Conservation (phyloP, 1,140 invertebrate genomes). For the Theocolax elegans region DNA sequence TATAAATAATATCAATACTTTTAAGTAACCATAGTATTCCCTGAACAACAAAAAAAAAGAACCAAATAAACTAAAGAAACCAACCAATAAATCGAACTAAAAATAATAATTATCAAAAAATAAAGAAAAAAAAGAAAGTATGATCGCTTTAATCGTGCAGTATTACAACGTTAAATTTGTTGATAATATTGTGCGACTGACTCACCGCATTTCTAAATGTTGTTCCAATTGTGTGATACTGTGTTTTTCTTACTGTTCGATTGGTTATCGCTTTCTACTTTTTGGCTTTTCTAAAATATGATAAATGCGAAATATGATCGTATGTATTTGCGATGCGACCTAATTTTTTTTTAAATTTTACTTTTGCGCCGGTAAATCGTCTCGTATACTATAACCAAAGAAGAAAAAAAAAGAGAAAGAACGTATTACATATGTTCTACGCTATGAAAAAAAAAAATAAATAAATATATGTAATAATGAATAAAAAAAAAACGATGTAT, state of each 20-base stretch:
- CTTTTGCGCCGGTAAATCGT: background rate
- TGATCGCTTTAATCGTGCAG: slow-evolving; percentile 63
- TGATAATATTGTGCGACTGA: slow-evolving; percentile 59
- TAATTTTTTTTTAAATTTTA: slow-evolving; percentile 9
- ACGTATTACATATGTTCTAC: slow-evolving; percentile 2
- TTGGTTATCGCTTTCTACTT: slow-evolving; percentile 67
- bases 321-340: slow-evolving; percentile 45
- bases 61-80: no score
- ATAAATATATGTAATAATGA: no score
- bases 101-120: slow-evolving; percentile 24
- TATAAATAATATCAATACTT: no score
- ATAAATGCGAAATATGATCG: slow-evolving; percentile 65
- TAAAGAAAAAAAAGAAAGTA: slow-evolving; percentile 39
- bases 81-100: no score
- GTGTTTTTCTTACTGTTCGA: slow-evolving; percentile 60
- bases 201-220: slow-evolving; percentile 69
- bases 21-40: slow-evolving; percentile 11
- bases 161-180: slow-evolving; percentile 62
- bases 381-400: background rate
- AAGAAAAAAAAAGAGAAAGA: no score
- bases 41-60: slow-evolving; percentile 40
- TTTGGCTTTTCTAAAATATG: slow-evolving; percentile 70
- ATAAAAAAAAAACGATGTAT: background rate
- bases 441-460: slow-evolving; percentile 1
- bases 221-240: slow-evolving; percentile 68